Evolutionary conservation across 2,888 invertebrate species (phyloP).

Genomic region (Pollenia labialis): DNA sequence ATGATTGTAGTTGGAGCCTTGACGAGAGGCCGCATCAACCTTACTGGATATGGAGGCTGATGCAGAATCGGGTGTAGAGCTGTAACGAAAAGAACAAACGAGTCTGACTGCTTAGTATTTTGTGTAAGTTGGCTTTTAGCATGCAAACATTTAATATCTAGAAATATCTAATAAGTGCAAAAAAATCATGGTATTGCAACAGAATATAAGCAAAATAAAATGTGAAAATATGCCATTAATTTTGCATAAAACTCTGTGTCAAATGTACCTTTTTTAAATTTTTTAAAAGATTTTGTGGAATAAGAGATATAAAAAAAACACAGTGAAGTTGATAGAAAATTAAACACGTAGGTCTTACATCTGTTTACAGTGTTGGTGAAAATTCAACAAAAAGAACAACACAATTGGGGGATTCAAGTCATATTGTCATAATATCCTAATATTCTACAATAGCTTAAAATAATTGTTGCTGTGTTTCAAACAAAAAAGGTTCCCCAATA

Average conservation of each 20-base stretch:
- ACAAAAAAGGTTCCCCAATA: too few species aligned
- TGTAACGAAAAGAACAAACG: slow-evolving; percentile 77
- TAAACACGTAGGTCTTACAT: too few species aligned
- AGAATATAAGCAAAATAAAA: slow-evolving; percentile 10
- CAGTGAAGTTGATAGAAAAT: too few species aligned
- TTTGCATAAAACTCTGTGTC: slow-evolving; percentile 29
- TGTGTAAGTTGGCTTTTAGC: slow-evolving; percentile 50
- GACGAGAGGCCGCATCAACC: slow-evolving; percentile 82
- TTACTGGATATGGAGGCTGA: slow-evolving; percentile 86
- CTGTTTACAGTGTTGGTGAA: too few species aligned
- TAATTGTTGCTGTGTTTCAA: too few species aligned
- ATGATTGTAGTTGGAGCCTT: slow-evolving; percentile 76
- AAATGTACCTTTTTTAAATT: slow-evolving; percentile 7
- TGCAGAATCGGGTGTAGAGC: slow-evolving; percentile 85
- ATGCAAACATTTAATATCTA: slow-evolving; percentile 69
- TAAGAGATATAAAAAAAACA: too few species aligned
- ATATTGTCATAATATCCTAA: too few species aligned
- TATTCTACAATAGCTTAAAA: too few species aligned
- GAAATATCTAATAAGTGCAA: slow-evolving; percentile 3
- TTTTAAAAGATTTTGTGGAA: background rate
- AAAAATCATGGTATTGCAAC: slow-evolving; percentile 54
- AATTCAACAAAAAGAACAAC: too few species aligned
- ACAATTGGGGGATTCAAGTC: too few species aligned
- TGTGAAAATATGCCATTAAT: slow-evolving; percentile 2
- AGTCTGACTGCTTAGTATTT: background rate